Evolutionary conservation across 2,113 vertebrate species (phyloP), one percentile per base, ranked within the genome.

Genomic region (Rousettus leschenaultii): DNA sequence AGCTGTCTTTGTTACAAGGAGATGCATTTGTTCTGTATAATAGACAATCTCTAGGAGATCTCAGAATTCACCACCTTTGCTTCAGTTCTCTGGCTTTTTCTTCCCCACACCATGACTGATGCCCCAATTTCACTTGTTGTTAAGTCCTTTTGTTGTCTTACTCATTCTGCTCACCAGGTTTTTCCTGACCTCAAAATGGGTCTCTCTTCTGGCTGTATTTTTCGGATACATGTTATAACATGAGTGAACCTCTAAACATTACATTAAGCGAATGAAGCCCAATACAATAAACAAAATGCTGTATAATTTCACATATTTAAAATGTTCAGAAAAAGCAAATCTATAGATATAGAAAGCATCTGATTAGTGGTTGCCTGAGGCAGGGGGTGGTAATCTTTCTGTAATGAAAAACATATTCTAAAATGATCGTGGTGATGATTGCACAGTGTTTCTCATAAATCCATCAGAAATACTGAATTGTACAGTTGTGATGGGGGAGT

Each of bases 1-100:
- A 70, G 51, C 70, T 84, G 28, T 30, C 38, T 71, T 84, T 86
- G 38, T 86, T 74, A 74, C 30, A 68, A 80, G 55, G 38, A 82
- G 35, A 89, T 94, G 21, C 55, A 19, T 82, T 97, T 94, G 77
- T 91, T 74, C 40, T 65, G 13, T 80, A 86, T 85, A 97, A 92
- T 87, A 79, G 77, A 45, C 74, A 53, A 53, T 79, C 88, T 95
- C 75, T 94, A 63, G 93, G 75, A 84, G 75, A 95, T 53, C 70
- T 92, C 79, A 96, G 70, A 86, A 89, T 92, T 96, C 68, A 86
- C 87, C 92, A 68, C 68, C 83, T 94, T 86, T 95, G 35, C 66
- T 68, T 94, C 48, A 45, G 3, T 73, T 87, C 85, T 78, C 71
- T 89, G 85, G 66, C 78, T 79, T 88, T 91, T 93, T 96, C 94